phyloP scores from a whole-genome alignment of 2,888 invertebrate genomes.

The Tipula helvola region DNA sequence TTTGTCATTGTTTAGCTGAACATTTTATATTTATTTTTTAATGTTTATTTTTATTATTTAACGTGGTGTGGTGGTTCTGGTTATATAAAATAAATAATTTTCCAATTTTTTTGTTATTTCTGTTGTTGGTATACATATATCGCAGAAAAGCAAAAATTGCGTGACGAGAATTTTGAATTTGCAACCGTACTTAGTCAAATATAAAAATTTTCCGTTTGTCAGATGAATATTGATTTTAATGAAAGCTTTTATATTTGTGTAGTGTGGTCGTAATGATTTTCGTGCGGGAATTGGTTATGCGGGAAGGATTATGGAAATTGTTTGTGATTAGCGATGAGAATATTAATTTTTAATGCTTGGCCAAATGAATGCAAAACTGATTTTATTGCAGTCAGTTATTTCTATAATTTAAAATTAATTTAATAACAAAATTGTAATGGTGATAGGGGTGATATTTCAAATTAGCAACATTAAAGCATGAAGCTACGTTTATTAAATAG shows the following conservation, averaged over 20 bases:
- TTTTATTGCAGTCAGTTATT: too few species aligned
- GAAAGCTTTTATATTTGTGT: neutral
- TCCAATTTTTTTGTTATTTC: neutral
- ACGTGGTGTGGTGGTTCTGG: neutral
- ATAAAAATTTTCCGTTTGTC: neutral
- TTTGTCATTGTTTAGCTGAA: neutral
- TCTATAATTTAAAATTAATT: too few species aligned
- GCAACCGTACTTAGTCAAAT: neutral
- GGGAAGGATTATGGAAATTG: neutral
- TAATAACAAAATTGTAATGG: too few species aligned
- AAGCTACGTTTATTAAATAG: too few species aligned
- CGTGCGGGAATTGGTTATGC: neutral
- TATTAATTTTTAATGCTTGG: neutral
- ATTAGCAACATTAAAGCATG: too few species aligned
- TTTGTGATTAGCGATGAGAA: neutral
- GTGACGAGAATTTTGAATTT: neutral
- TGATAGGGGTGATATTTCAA: too few species aligned
- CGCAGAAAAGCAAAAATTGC: neutral
- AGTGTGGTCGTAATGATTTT: neutral
- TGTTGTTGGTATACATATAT: neutral
- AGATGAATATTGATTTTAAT: neutral
- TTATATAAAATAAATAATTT: neutral
- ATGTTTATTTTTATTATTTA: neutral
- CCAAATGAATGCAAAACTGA: too few species aligned
- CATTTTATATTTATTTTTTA: neutral